phyloP scores from a whole-genome alignment of 2,113 vertebrate genomes.

The Cyprinodon variegatus region DNA sequence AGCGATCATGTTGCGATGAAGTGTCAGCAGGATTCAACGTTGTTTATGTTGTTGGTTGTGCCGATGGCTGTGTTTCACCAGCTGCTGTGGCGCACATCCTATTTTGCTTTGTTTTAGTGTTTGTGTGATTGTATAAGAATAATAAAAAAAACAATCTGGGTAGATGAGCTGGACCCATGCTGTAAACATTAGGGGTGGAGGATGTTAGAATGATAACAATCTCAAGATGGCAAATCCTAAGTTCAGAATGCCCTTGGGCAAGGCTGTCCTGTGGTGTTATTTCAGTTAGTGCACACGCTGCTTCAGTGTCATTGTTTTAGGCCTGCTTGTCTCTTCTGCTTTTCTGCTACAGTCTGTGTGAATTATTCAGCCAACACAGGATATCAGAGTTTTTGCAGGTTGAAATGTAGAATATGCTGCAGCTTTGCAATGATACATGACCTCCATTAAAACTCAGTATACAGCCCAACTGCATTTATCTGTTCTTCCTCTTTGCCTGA shows the following conservation, averaged over 20 bases:
- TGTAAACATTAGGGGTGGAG: conserved; percentile 27
- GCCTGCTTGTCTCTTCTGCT: not conserved
- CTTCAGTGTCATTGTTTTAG: conserved; percentile 6
- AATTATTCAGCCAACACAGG: conserved; percentile 7
- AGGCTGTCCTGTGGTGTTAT: conserved; percentile 27
- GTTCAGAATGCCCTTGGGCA: conserved; percentile 38
- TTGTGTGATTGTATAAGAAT: conserved; percentile 22
- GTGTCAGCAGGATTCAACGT: conserved; percentile 54
- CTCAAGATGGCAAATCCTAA: conserved; percentile 43
- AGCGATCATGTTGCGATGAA: conserved; percentile 30
- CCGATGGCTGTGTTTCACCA: conserved; percentile 16
- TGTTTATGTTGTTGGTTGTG: conserved; percentile 41
- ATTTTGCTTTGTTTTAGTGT: conserved; percentile 16
- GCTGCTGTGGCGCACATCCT: conserved; percentile 5
- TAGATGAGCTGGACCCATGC: conserved; percentile 15
- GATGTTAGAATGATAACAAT: conserved; percentile 29
- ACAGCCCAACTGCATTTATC: conserved; percentile 34
- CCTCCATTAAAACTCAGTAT: conserved; percentile 7
- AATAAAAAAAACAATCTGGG: conserved; percentile 18
- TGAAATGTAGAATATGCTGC: conserved; percentile 2
- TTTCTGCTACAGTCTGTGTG: conserved; percentile 11
- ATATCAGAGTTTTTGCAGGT: not conserved
- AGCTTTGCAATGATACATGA: not conserved
- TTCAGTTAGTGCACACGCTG: conserved; percentile 38
- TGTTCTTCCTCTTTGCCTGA: conserved; percentile 26